These are phyloP conservation scores for Oxygymnocypris stewartii DNA, from an alignment of 2,113 vertebrate species.

Conservation along the genomic window DNA sequence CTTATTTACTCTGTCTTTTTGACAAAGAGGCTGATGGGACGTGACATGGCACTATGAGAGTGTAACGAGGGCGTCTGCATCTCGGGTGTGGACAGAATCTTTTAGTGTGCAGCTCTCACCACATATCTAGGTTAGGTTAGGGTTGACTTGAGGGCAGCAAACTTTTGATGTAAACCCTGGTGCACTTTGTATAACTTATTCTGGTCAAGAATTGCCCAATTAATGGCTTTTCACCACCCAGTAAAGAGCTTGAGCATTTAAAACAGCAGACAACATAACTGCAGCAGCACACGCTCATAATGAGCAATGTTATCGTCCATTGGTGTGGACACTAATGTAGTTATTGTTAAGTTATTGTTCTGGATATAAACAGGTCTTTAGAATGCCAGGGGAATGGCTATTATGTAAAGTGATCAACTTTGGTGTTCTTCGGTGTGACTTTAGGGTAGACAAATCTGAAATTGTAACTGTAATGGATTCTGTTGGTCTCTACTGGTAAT, in stretches of 20 bases:
- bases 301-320: too few species aligned
- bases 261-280: not conserved
- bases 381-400: not conserved
- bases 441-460: not conserved
- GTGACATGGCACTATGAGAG: constrained; percentile 4
- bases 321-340: too few species aligned
- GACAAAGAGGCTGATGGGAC: constrained; percentile 34
- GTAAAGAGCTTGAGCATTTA: not conserved
- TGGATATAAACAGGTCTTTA: not conserved
- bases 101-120: constrained; percentile 52
- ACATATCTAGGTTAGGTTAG: not conserved
- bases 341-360: too few species aligned
- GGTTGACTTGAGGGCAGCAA: not conserved
- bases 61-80: not conserved
- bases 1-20: constrained; percentile 55
- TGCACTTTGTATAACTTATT: not conserved
- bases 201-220: not conserved
- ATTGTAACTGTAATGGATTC: not conserved
- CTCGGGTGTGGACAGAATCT: constrained; percentile 22
- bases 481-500: too few species aligned
- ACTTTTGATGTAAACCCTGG: not conserved
- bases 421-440: not conserved
- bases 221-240: not conserved
- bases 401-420: not conserved
- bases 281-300: not conserved